phyloP scores from a whole-genome alignment of 2,797 vertebrate species.

The Chelon auratus region DNA sequence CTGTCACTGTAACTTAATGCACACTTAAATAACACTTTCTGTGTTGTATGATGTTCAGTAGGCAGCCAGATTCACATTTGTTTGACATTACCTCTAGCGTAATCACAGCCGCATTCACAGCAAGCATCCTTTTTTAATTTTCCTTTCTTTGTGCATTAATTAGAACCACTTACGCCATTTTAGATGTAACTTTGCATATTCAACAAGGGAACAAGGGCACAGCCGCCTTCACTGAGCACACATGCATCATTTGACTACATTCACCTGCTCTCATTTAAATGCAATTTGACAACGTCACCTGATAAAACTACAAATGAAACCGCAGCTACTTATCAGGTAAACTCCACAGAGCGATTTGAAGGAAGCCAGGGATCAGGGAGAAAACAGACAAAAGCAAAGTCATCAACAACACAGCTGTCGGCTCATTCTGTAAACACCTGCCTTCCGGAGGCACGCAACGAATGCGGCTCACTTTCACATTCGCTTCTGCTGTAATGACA shows the following conservation, averaged over 20 bases:
- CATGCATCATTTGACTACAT: slow-evolving; percentile 3
- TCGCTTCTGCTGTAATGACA: neutral
- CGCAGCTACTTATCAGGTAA: neutral
- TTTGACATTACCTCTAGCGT: neutral
- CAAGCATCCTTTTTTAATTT: neutral
- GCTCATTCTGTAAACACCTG: neutral
- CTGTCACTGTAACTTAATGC: neutral
- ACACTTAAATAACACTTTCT: neutral
- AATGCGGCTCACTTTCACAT: slow-evolving; percentile 17
- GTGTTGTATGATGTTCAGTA: neutral
- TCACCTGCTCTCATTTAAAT: slow-evolving; percentile 5
- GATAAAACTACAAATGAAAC: slow-evolving; percentile 32
- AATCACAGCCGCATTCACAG: neutral
- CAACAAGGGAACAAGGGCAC: neutral
- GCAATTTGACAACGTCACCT: slow-evolving; percentile 6
- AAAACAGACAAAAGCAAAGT: slow-evolving; percentile 10
- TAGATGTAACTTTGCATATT: neutral
- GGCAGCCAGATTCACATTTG: neutral
- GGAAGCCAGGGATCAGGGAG: slow-evolving; percentile 1
- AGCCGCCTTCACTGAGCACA: neutral
- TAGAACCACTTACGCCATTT: neutral
- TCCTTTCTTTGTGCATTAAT: neutral
- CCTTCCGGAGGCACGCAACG: neutral
- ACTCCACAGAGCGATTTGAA: slow-evolving; percentile 11
- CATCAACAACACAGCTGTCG: neutral